Base-by-base conservation (phyloP, 1,140 invertebrate species). In the Plectus sambesii region DNA sequence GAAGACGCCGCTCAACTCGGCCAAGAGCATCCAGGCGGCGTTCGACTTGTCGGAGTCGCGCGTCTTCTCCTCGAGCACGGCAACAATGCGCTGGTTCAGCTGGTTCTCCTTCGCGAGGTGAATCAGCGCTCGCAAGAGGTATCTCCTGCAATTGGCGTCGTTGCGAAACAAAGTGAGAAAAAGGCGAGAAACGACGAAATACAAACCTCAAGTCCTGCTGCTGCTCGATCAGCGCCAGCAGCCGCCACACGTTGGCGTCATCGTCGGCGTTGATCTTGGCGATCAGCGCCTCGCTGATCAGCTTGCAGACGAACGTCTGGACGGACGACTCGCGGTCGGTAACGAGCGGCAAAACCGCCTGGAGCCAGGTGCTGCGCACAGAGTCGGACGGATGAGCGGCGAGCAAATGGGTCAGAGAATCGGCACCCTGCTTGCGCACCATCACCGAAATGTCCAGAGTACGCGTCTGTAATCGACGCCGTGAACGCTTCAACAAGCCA, bases 21-120 rank as follows among this genome's bases (percentile, higher is more conserved):
- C 35, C 17, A 59, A 35, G 17, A 59, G 23, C 56, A 59, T 59
- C 56, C 56, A 59, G n/a, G 57, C 58, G 3, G 56, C 33, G 8
- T 52, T 30, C 2, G 58, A 2, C 8, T 47, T 37, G 15, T 43
- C 37, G 19, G 26, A 9, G 9, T 41, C 22, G 27, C 39, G 23
- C n/a, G 51, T 37, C 8, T 12, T 38, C 5, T 22, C 22, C 9
- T 56, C 24, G 5, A 59, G 20, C 4, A 26, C 29, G 8, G 23
- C 5, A 22, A 43, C 37, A 6, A 42, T 20, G 6, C 26, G 9
- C 46, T 42, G 24, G n/a, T 5, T 43, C 12, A 42, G 39, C 15
- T 15, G 19, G 3, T 12, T 17, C 20, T 47, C 46, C 19, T 47
- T 24, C 6, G 39, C 23, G 9, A 17, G 46, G 23, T 5, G 26